Evolutionary conservation across 2,888 invertebrate species (phyloP).

Genomic region (Temnothorax ravouxi): DNA sequence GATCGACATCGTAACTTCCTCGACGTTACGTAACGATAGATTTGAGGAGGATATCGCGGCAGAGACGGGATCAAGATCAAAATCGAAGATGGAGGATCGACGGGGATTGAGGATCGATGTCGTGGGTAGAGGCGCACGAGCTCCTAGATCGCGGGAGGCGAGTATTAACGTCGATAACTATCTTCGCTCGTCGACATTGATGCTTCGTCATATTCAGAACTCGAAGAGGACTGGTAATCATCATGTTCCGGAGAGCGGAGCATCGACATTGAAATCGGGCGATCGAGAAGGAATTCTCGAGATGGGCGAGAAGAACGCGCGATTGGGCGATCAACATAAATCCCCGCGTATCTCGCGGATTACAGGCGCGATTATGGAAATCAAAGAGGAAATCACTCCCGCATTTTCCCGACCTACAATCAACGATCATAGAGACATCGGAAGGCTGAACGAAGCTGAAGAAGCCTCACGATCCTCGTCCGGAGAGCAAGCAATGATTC

Average conservation of each 20-base stretch:
- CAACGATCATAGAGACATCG: neutral
- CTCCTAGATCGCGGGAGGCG: slow-evolving; percentile 29
- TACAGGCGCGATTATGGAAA: neutral
- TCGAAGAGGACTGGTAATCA: slow-evolving; percentile 8
- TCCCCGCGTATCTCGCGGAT: neutral
- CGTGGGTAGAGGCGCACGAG: neutral
- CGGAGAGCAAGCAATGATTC: neutral
- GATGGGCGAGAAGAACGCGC: neutral
- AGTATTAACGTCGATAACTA: slow-evolving; percentile 34
- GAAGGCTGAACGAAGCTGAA: neutral
- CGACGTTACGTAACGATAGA: slow-evolving; percentile 38
- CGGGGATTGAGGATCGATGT: neutral
- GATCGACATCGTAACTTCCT: slow-evolving; percentile 17
- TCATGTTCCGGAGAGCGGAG: neutral
- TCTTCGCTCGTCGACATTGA: slow-evolving; percentile 22
- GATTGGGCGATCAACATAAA: neutral
- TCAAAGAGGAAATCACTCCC: neutral
- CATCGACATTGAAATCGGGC: neutral
- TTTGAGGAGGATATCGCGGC: neutral
- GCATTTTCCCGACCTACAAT: neutral
- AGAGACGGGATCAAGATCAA: slow-evolving; percentile 12
- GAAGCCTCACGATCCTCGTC: neutral
- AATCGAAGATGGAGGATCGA: neutral
- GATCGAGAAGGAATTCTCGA: neutral
- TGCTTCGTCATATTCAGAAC: slow-evolving; percentile 7